Conservation (phyloP, 2,888 invertebrate genomes). For the Rhagium mordax region DNA sequence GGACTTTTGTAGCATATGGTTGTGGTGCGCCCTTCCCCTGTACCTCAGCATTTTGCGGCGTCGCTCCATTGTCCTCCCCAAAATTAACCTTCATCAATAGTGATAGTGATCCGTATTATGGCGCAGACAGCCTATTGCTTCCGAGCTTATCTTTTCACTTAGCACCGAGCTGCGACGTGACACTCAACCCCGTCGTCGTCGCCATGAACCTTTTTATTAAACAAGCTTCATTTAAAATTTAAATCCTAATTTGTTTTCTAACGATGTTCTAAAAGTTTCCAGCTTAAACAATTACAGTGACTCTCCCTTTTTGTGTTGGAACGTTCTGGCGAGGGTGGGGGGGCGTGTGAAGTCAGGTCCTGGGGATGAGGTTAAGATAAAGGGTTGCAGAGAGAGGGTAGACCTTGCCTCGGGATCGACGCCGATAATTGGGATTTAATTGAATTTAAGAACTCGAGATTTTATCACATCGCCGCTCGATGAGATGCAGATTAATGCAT, state of each 20-base stretch:
- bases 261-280: background rate
- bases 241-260: conserved; percentile 17
- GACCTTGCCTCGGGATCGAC: conserved; percentile 3
- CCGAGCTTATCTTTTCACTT: background rate
- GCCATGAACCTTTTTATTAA: background rate
- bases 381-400: background rate
- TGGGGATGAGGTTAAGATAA: background rate
- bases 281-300: background rate
- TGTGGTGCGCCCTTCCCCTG: too few species aligned
- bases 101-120: background rate
- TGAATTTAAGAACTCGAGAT: conserved; percentile 30
- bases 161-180: background rate
- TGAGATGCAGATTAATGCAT: conserved; percentile 7
- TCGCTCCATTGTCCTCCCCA: background rate
- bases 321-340: background rate
- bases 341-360: background rate
- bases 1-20: too few species aligned
- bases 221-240: conserved; percentile 16
- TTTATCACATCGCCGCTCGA: conserved; percentile 4
- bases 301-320: background rate
- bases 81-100: background rate
- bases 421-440: conserved; percentile 20
- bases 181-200: background rate
- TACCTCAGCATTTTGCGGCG: background rate
- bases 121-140: background rate